Evolutionary conservation across 2,888 invertebrate species (phyloP), one percentile per base, ranked within the genome.

Genomic region (Sepioteuthis lessoniana): DNA sequence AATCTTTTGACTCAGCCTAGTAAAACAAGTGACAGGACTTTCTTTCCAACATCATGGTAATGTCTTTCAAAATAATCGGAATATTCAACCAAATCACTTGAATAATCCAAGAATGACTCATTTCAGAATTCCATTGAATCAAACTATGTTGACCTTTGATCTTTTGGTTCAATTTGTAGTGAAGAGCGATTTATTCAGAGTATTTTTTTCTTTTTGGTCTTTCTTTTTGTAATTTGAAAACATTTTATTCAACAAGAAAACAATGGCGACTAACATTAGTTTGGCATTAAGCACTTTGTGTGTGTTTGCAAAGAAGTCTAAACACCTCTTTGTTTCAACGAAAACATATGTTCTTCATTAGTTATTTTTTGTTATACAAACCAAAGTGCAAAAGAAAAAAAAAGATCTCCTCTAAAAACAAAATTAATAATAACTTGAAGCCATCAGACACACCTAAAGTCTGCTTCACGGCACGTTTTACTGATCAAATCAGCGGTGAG

Each of bases 321-420:
- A 76, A 76, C 76, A 76, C 76, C 76, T 76, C 76, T 76, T 76
- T n/a, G 76, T 76, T 76, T n/a, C n/a, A 76, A 76, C 25, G 76
- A 76, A 76, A 76, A 76, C 76, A 76, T 76, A 35, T n/a, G 13
- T 76, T n/a, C 76, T 76, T 76, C 76, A 76, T 76, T n/a, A n/a
- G 76, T n/a, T n/a, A n/a, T n/a, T 76, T 76, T 76, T 76, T 76
- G 13, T 35, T 19, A n/a, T n/a, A 55, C 55, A 55, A 55, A 25
- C 7, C 55, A 55, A 55, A 4, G 55, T 55, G 76, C n/a, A 35
- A 35, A 76, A 35, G 76, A n/a, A 35, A 76, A 76, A n/a, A 35
- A 76, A 76, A n/a, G 19, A 76, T 35, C 76, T n/a, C n/a, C n/a
- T 19, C n/a, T 76, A 76, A 76, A 76, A 76, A 76, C 76, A 76